These are phyloP conservation scores for Bombylius discolor DNA, from an alignment of 2,888 invertebrate species.

Conservation along the genomic window DNA sequence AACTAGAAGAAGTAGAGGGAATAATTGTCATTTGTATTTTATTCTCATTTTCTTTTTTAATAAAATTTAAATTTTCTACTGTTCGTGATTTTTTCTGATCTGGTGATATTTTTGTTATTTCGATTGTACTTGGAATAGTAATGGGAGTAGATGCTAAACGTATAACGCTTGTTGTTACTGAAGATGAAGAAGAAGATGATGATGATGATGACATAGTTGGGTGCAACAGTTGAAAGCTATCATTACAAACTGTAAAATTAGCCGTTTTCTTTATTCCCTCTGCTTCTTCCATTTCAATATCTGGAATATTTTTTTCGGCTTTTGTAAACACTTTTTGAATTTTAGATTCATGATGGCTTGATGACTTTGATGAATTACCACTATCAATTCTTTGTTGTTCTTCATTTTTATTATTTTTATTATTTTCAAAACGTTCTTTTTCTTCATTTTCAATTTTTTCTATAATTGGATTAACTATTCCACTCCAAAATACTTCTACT, in stretches of 20 bases:
- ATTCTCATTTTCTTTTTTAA: neutral
- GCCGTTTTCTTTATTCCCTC: too few relatives aligned
- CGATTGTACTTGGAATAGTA: neutral
- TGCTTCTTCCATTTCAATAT: too few relatives aligned
- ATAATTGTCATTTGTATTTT: neutral
- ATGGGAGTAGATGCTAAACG: constrained; percentile 27
- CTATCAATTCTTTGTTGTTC: constrained; percentile 10
- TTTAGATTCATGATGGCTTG: too few relatives aligned
- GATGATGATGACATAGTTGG: neutral
- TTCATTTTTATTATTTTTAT: constrained; percentile 3
- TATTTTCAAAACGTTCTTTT: neutral
- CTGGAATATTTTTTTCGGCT: too few relatives aligned
- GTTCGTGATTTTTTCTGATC: neutral
- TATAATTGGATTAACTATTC: constrained; percentile 4
- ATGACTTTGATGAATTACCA: neutral
- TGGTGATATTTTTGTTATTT: neutral
- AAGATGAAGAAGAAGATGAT: constrained; percentile 9
- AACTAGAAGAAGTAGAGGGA: neutral
- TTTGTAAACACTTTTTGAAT: too few relatives aligned
- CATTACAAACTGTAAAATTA: neutral
- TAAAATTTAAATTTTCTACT: neutral
- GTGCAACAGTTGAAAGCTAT: neutral
- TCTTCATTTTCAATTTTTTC: constrained; percentile 1
- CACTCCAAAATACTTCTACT: constrained; percentile 6
- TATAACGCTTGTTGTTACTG: constrained; percentile 32